Evolutionary conservation across 2,797 vertebrate genomes (phyloP), one percentile per base, ranked within the genome.

Genomic region (Balearica regulorum): DNA sequence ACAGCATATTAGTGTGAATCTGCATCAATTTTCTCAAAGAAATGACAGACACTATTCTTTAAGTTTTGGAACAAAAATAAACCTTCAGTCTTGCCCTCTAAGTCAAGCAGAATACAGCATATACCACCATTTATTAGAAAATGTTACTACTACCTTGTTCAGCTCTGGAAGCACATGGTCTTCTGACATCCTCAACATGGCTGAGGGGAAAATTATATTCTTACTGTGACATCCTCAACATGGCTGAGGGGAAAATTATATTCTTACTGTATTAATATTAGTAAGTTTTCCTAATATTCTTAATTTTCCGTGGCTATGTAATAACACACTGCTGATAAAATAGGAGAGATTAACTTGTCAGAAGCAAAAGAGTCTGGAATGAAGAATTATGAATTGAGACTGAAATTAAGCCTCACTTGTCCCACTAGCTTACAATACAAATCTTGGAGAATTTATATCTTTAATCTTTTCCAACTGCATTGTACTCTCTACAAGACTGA

Each of bases 161-260:
- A 99, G 98, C 60, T 99, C 99, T 14, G 99, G 99, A 82, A 99
- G 99, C 24, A 99, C 99, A 1, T 99, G 99, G 93, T 99, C 99
- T 87, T 99, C 99, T 64, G 99, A 99, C 99, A 99, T 99, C 89
- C 99, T 98, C 73, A 99, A 97, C 99, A 99, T 99, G 24, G 99
- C 99, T 99, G 94, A 49, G 87, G 93, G 26, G 94, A 55, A 97
- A 96, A 96, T 44, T 7, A 79, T 11, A 83, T 87, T 73, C 39
- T 88, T 68, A 86, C 48, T 89, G 76, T 13, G 99, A 99, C 99
- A 99, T 99, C 89, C 99, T 98, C 73, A 99, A 97, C 99, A 99
- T 99, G 24, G 99, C 99, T 99, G 94, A 49, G 87, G 93, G 26
- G 94, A 55, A 97, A 96, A 96, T 44, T 7, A 79, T 11, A 83